Evolutionary conservation across 2,113 vertebrate genomes (phyloP).

Genomic region (Pithys albifrons): DNA sequence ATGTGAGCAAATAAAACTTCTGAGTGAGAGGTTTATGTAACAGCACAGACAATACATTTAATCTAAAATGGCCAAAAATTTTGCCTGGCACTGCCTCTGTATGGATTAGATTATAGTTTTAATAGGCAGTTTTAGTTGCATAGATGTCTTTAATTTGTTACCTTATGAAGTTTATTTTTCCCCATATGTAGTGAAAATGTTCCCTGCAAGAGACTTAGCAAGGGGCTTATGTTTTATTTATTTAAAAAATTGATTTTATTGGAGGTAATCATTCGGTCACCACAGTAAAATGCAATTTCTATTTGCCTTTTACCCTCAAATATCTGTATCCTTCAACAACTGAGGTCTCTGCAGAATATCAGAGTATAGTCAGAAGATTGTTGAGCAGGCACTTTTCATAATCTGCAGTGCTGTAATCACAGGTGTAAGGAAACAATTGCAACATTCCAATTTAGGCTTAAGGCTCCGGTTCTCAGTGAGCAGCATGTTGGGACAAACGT

Average conservation of each 20-base stretch:
- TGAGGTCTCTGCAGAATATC: background rate
- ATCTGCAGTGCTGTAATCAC: background rate
- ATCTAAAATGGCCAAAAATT: background rate
- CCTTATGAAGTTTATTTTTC: slow-evolving; percentile 48
- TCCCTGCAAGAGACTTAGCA: background rate
- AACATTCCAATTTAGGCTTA: background rate
- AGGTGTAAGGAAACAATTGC: slow-evolving; percentile 24
- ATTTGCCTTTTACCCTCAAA: background rate
- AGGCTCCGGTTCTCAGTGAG: slow-evolving; percentile 26
- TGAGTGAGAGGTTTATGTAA: background rate
- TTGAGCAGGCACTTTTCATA: background rate
- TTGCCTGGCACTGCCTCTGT: background rate
- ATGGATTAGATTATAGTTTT: slow-evolving; percentile 24
- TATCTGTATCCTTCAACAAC: slow-evolving; percentile 8
- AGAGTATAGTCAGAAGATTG: background rate
- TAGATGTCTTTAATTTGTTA: slow-evolving; percentile 34
- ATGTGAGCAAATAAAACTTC: background rate
- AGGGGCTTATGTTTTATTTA: slow-evolving; percentile 8
- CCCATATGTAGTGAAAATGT: background rate
- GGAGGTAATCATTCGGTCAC: background rate
- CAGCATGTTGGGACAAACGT: slow-evolving; percentile 3
- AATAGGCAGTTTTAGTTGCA: slow-evolving; percentile 24
- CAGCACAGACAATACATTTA: background rate
- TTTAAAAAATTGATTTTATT: slow-evolving; percentile 23
- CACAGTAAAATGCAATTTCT: slow-evolving; percentile 4